Percentiles rank a stretch among this genome's conserved stretches.
phyloP scores from a whole-genome alignment of 2,113 vertebrate species.

The Perognathus longimembris region DNA sequence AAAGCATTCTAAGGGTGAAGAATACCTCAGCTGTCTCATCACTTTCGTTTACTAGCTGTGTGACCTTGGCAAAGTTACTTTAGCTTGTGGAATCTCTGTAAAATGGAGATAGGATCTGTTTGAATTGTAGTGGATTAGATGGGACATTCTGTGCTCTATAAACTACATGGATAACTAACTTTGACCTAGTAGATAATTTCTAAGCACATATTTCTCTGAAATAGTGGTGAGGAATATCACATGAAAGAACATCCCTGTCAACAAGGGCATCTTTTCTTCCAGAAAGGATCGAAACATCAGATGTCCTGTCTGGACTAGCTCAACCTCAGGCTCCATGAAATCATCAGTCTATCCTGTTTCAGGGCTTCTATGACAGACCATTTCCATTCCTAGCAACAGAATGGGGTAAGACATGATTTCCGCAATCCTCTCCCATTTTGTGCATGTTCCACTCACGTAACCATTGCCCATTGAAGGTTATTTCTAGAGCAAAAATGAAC shows the following conservation, averaged over 20 bases:
- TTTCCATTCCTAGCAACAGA: not conserved
- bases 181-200: not conserved
- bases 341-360: not conserved
- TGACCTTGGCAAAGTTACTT: not conserved
- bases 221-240: not conserved
- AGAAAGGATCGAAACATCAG: conserved; percentile 15
- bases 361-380: not conserved
- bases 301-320: not conserved
- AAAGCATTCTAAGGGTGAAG: too few species aligned
- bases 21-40: not conserved
- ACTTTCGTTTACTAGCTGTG: not conserved
- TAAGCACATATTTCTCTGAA: not conserved
- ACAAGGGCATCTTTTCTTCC: not conserved
- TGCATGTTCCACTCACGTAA: not conserved
- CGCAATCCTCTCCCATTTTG: not conserved
- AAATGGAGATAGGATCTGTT: not conserved
- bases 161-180: not conserved
- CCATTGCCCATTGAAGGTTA: not conserved
- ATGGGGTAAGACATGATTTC: conserved; percentile 48
- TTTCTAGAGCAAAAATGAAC: conserved; percentile 11
- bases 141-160: not conserved
- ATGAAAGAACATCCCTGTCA: not conserved
- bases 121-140: not conserved
- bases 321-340: not conserved
- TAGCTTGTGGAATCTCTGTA: not conserved